These are phyloP conservation scores for Pipa parva DNA, from an alignment of 2,113 vertebrate species.

Conservation along the genomic window DNA sequence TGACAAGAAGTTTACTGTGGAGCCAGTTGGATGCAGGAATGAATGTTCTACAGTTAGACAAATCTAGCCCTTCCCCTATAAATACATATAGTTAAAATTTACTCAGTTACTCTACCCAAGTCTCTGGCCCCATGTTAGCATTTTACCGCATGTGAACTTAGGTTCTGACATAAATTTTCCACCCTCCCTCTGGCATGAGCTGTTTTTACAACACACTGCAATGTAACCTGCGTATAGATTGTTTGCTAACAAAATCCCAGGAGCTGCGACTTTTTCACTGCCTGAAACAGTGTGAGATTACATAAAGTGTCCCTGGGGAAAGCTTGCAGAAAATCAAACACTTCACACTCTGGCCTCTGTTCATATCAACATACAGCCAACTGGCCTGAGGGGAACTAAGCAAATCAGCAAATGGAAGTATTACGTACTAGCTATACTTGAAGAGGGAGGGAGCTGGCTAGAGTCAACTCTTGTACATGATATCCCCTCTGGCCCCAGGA, in stretches of 20 bases:
- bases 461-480: neutral
- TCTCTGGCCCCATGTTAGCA: neutral
- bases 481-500: neutral
- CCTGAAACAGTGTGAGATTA: constrained; percentile 25
- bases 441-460: neutral
- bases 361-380: constrained; percentile 15
- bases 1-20: neutral
- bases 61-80: too few relatives aligned
- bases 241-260: constrained; percentile 1
- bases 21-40: neutral
- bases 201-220: neutral
- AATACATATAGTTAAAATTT: too few relatives aligned
- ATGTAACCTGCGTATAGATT: constrained; percentile 15
- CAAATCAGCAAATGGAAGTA: neutral
- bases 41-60: neutral
- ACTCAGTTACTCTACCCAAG: too few relatives aligned
- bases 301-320: constrained; percentile 6
- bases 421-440: neutral
- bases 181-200: neutral
- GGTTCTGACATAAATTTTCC: neutral
- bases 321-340: constrained; percentile 19
- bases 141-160: neutral
- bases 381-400: constrained; percentile 7
- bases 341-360: constrained; percentile 26
- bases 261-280: constrained; percentile 6